phyloP scores from a whole-genome alignment of 1,140 invertebrate species.

The Trachelipus rathkii region DNA sequence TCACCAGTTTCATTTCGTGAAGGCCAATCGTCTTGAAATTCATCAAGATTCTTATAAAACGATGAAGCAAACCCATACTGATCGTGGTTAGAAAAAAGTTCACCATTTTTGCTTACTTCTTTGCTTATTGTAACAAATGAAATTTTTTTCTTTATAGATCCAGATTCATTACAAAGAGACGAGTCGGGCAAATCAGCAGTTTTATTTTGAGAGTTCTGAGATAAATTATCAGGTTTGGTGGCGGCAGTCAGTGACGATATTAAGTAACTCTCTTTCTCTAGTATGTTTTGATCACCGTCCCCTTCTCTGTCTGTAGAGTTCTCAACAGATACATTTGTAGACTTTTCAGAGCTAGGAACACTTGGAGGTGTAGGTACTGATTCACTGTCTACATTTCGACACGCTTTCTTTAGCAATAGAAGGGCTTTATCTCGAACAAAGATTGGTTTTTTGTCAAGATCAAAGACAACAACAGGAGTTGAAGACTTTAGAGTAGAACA shows the following conservation, averaged over 20 bases:
- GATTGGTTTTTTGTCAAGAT: background rate
- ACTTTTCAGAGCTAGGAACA: background rate
- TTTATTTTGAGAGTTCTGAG: background rate
- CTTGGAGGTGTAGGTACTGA: background rate
- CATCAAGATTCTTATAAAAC: constrained; percentile 3
- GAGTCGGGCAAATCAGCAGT: background rate
- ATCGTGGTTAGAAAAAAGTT: background rate
- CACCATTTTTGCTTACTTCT: background rate
- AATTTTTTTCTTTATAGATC: background rate
- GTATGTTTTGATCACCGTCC: background rate
- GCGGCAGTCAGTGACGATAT: too few species aligned
- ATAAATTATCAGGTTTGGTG: too few species aligned
- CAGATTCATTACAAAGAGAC: background rate
- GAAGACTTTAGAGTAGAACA: background rate
- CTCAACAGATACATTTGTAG: background rate
- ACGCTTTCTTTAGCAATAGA: background rate
- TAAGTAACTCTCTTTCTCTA: background rate
- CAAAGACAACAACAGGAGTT: background rate
- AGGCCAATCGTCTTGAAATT: background rate
- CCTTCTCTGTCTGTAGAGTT: background rate
- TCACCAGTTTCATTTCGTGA: background rate
- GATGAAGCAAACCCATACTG: background rate
- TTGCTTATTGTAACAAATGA: background rate
- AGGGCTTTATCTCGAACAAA: background rate
- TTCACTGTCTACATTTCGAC: background rate